A percentile compares a stretch with the other conserved stretches of the same genome.
Conservation (phyloP, 2,888 invertebrate genomes). For the Norana najaformis region DNA sequence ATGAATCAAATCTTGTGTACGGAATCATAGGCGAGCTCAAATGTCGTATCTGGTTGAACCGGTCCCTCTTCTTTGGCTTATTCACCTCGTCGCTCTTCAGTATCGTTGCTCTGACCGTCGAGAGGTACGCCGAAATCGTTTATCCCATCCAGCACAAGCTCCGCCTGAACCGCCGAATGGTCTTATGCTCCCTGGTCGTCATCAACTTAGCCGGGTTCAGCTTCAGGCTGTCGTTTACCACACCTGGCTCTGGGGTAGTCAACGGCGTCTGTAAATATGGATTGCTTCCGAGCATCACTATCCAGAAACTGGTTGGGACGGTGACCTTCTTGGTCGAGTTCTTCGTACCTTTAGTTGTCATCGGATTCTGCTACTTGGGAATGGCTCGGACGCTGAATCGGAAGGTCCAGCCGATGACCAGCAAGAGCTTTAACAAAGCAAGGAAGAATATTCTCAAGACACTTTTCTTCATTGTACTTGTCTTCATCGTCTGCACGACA, state of each 20-base stretch:
- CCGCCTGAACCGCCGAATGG: neutral
- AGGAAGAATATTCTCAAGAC: neutral
- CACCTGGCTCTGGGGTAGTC: neutral
- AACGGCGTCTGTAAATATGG: neutral
- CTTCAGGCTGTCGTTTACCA: neutral
- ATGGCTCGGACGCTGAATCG: neutral
- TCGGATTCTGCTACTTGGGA: neutral
- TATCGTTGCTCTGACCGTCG: neutral
- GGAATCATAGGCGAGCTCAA: neutral
- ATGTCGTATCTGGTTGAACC: neutral
- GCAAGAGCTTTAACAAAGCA: neutral
- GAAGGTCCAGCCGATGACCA: neutral
- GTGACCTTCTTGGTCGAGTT: neutral
- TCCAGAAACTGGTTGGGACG: neutral
- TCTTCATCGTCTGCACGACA: neutral
- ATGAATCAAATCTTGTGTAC: neutral
- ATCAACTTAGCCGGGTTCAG: neutral
- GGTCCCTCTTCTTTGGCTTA: neutral
- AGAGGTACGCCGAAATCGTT: neutral
- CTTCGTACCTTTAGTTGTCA: neutral
- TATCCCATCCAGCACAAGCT: constrained; percentile 20
- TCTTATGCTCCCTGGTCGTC: neutral
- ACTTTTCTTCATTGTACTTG: neutral
- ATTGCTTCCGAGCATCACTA: neutral
- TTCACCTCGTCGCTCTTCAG: constrained; percentile 7